Conservation (phyloP, 1,140 invertebrate species). For the Ceratitis capitata region DNA sequence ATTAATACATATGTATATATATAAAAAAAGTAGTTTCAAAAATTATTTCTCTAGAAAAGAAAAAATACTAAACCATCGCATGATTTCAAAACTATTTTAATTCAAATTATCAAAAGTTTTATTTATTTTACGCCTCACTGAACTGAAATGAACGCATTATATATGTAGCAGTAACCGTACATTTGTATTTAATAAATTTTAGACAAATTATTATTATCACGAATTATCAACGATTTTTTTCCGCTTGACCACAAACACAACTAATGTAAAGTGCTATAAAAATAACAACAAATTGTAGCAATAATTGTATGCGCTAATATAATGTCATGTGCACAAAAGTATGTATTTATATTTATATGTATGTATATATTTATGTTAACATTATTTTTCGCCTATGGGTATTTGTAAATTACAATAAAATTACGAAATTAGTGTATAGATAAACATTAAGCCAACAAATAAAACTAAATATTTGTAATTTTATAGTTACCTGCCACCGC, state of each 20-base stretch:
- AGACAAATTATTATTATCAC: neutral
- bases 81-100: no score
- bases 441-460: neutral
- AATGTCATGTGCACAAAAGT: no score
- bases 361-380: no score
- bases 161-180: neutral
- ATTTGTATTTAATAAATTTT: neutral
- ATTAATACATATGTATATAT: no score
- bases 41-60: no score
- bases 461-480: neutral
- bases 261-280: neutral
- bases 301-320: neutral
- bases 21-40: no score
- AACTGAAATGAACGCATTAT: neutral
- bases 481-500: neutral
- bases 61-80: no score
- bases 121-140: constrained; percentile 7
- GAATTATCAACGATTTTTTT: neutral
- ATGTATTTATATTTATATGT: no score
- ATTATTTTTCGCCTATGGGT: no score
- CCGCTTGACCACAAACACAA: neutral
- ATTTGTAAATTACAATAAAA: no score
- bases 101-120: no score
- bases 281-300: constrained; percentile 6
- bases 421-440: neutral